Evolutionary conservation across 2,888 invertebrate species (phyloP).

Genomic region (Zaprionus obscuricornis): DNA sequence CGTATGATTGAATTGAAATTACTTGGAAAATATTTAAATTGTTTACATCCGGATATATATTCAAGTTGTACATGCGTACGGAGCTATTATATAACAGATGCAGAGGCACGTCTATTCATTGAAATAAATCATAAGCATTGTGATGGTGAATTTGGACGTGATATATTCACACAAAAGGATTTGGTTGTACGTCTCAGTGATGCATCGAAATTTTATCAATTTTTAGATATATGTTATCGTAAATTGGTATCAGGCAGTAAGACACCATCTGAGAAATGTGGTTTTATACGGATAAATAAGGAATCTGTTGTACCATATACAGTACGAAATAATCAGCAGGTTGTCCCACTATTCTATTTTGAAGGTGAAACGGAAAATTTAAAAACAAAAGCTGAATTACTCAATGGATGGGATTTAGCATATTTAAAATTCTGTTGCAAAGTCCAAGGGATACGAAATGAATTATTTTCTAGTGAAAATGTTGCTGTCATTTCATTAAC

Average conservation of each 20-base stretch:
- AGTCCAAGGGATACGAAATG: constrained; percentile 95
- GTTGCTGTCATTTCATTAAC: constrained; percentile 95
- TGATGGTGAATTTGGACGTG: constrained; percentile 94
- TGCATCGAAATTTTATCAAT: constrained; percentile 94
- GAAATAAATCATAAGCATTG: constrained; percentile 97
- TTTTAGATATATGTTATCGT: constrained; percentile 94
- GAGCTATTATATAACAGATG: constrained; percentile 96
- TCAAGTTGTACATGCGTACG: constrained; percentile 95
- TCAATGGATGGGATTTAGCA: constrained; percentile 96
- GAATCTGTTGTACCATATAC: constrained; percentile 97
- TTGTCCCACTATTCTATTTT: constrained; percentile 95
- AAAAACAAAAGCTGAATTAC: constrained; percentile 92
- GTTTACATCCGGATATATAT: constrained; percentile 94
- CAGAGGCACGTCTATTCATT: constrained; percentile 94
- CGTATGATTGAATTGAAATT: constrained; percentile 96
- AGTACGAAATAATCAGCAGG: constrained; percentile 91
- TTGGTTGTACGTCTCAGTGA: constrained; percentile 94
- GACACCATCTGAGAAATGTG: constrained; percentile 91
- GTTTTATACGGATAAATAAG: constrained; percentile 95
- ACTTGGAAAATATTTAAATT: constrained; percentile 93
- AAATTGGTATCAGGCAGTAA: constrained; percentile 89
- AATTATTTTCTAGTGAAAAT: constrained; percentile 94
- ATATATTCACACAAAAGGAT: constrained; percentile 94
- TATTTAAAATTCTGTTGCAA: constrained; percentile 97
- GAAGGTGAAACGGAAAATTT: constrained; percentile 95